Base-by-base conservation (phyloP, 23 tunicate genomes). In the Corella eumyota region DNA sequence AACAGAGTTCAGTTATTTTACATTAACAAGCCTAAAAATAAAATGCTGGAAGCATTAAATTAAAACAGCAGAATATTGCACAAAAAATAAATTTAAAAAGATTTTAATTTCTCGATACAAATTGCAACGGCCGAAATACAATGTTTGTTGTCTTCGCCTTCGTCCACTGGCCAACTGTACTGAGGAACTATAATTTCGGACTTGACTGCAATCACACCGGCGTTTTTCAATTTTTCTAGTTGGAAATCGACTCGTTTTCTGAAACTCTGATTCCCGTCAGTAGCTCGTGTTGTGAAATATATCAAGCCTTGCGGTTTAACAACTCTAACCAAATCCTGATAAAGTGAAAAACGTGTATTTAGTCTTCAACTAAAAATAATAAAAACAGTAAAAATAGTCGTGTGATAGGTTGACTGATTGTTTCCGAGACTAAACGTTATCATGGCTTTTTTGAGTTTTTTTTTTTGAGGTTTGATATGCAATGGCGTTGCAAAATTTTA, bases 111-210 rank as follows among this genome's bases (percentile, higher is more conserved):
- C 26, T 80, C 59, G 34, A 80, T 6, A 68, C 90, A 78, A 38
- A 75, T 75, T 23, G 77, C 73, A 19, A 80, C 77, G 4, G 90
- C 90, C 19, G 90, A 53, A 23, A 80, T 80, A 54, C 77, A 80
- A 32, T 80, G 79, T 60, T 80, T 80, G 30, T 61, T 28, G 21
- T 64, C 70, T 40, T 36, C 72, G 0, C 61, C 76, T 45, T 80
- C 74, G 0, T 49, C 72, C n/a, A 69, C 73, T 11, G 90, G 90
- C 90, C 90, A 80, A 32, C 90, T 80, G 67, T 80, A 80, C 52
- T 80, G 90, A 9, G 90, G 90, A 29, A 72, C 50, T 33, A 80
- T 69, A 26, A 65, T 69, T 45, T 78, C 77, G 44, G 66, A 36
- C 29, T 65, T 30, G 3, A 32, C 54, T 5, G 34, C 49, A 19